phyloP scores from a whole-genome alignment of 2,888 invertebrate genomes.

The Metellina segmentata region DNA sequence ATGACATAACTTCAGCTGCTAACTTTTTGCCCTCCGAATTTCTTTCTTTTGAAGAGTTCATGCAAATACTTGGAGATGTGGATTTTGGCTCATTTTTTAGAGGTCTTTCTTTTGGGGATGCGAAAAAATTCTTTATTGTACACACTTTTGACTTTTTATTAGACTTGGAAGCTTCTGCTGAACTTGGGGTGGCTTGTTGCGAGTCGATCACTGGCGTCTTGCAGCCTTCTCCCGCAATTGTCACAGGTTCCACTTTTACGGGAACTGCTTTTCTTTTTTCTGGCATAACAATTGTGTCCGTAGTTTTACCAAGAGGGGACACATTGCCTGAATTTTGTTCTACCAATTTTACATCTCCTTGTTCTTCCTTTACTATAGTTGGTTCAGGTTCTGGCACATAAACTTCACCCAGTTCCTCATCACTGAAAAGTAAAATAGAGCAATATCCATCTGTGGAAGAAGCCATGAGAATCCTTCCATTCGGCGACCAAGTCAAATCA shows the following conservation, averaged over 20 bases:
- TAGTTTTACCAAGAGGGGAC: background rate
- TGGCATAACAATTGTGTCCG: too few relatives aligned
- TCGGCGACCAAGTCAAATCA: constrained; percentile 91
- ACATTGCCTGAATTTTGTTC: background rate
- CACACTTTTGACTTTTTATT: constrained; percentile 55
- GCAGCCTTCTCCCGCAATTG: background rate
- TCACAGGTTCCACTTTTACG: background rate
- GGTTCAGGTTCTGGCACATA: constrained; percentile 48
- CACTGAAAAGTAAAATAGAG: constrained; percentile 89
- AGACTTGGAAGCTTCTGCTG: constrained; percentile 10
- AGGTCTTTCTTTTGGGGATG: constrained; percentile 43
- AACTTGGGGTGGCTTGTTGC: background rate
- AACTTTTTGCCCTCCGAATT: background rate
- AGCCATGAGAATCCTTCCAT: constrained; percentile 88
- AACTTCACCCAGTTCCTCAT: constrained; percentile 86
- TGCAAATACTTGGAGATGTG: too few relatives aligned
- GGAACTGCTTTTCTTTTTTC: background rate
- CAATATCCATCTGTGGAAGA: constrained; percentile 96
- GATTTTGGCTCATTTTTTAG: background rate
- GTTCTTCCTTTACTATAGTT: background rate
- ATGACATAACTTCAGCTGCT: too few relatives aligned
- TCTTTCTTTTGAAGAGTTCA: background rate
- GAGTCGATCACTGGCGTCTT: background rate
- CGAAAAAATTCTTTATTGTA: constrained; percentile 61
- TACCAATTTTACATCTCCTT: background rate